phyloP scores from a whole-genome alignment of 2,888 invertebrate species.

The Corbicula japonica region DNA sequence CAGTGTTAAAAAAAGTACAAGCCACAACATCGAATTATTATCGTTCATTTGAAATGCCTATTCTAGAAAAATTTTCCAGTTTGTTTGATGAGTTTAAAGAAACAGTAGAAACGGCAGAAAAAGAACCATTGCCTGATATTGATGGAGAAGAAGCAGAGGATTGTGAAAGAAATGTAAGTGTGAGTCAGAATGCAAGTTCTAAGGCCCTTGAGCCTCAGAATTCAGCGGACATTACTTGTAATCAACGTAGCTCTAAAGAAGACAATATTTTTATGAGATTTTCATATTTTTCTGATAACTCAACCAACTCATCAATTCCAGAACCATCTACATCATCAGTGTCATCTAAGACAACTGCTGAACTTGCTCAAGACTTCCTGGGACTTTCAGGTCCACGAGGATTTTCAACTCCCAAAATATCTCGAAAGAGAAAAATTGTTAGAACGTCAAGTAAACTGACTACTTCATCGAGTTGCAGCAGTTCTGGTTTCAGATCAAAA shows the following conservation, averaged over 20 bases:
- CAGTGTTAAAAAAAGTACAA: background rate
- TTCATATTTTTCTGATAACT: slow-evolving; percentile 6
- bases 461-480: too few species aligned
- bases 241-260: too few species aligned
- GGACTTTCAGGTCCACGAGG: too few species aligned
- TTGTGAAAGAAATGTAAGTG: background rate
- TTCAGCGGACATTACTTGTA: too few species aligned
- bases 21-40: background rate
- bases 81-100: background rate
- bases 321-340: too few species aligned
- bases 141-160: background rate
- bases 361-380: too few species aligned
- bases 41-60: slow-evolving; percentile 1
- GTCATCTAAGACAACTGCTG: too few species aligned
- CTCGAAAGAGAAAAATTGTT: too few species aligned
- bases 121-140: slow-evolving; percentile 14
- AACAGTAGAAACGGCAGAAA: background rate
- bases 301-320: too few species aligned
- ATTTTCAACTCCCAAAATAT: too few species aligned
- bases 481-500: background rate
- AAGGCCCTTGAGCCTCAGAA: background rate
- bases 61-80: slow-evolving; percentile 2
- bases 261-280: slow-evolving; percentile 23
- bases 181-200: too few species aligned
- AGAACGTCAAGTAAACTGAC: too few species aligned